Evolutionary conservation across 2,113 vertebrate species (phyloP).

Genomic region (Tretioscincus oriximinensis): DNA sequence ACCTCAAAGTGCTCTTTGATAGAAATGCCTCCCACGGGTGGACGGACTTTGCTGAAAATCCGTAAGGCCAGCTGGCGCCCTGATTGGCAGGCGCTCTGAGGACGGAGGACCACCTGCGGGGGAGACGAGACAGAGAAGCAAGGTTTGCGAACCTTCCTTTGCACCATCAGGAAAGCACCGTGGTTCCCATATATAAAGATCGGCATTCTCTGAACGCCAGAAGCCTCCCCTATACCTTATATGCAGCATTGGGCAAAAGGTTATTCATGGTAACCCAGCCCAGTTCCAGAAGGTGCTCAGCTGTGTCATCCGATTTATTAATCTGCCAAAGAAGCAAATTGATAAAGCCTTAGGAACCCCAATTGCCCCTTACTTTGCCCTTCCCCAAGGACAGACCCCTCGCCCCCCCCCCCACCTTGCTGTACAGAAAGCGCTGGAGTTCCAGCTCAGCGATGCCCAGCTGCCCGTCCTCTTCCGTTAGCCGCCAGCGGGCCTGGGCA

Average conservation of each 20-base stretch:
- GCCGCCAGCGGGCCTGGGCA: slow-evolving; percentile 94
- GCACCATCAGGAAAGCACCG: neutral
- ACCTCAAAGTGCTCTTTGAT: slow-evolving; percentile 99
- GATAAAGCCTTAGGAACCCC: neutral
- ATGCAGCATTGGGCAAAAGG: slow-evolving; percentile 91
- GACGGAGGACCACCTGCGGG: slow-evolving; percentile 91
- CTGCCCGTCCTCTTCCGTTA: slow-evolving; percentile 97
- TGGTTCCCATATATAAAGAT: neutral
- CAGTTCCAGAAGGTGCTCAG: slow-evolving; percentile 94
- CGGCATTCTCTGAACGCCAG: neutral
- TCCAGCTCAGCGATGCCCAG: slow-evolving; percentile 96
- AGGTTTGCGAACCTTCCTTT: neutral
- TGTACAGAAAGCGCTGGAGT: slow-evolving; percentile 96
- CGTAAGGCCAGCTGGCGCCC: slow-evolving; percentile 92
- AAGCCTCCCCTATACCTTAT: slow-evolving; percentile 81
- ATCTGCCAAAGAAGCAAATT: slow-evolving; percentile 71
- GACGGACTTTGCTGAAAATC: slow-evolving; percentile 98
- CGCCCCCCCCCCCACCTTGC: slow-evolving; percentile 79
- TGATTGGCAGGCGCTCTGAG: slow-evolving; percentile 91
- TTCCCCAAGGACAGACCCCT: neutral
- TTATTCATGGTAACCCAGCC: slow-evolving; percentile 99
- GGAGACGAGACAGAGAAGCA: neutral
- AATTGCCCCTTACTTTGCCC: accelerated
- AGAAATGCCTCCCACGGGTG: slow-evolving; percentile 96
- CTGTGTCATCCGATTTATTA: slow-evolving; percentile 97